Evolutionary conservation across 1,140 invertebrate genomes (phyloP), one percentile per base, ranked within the genome.

Genomic region (Mercenaria mercenaria): DNA sequence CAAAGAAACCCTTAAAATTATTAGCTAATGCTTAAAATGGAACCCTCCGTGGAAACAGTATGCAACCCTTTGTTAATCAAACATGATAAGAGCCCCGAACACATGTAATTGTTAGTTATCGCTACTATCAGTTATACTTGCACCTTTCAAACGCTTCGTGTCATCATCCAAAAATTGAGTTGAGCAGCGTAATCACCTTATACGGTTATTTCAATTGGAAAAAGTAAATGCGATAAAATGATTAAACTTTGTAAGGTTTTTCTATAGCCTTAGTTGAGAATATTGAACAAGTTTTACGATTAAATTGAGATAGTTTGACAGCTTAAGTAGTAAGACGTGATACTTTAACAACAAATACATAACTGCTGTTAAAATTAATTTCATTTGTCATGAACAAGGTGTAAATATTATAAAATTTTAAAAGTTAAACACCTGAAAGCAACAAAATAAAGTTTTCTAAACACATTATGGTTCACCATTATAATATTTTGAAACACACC

Each of bases 201-300:
- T 32, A 67, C 61, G 6, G 34, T 72, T 32, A 72, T 41, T 39
- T 72, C 67, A 39, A 39, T 67, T 67, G 26, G 26, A 29, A 67
- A 34, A 67, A 37, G 61, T n/a, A 67, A 67, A 67, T 72, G 67
- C 37, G 34, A 72, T 72, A 72, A 72, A 72, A 39, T 72, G 67
- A 72, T 72, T 72, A 72, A 29, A 72, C 15, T 39, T 72, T 72
- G 34, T 72, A 39, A 72, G 29, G 34, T 1, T 26, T 20, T n/a
- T n/a, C 52, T 67, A 67, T 26, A 34, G 61, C n/a, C 1, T 37
- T 67, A 10, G 56, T 59, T 59, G 26, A 59, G 26, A 59, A 20
- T 59, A 59, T 59, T 59, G 56, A n/a, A 59, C 6, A 59, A 20
- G 56, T 59, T 20, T 59, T 59, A 59, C 20, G 56, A 59, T 59